Evolutionary conservation across 2,113 vertebrate species (phyloP).

Genomic region (Microcebus lehilahytsara): DNA sequence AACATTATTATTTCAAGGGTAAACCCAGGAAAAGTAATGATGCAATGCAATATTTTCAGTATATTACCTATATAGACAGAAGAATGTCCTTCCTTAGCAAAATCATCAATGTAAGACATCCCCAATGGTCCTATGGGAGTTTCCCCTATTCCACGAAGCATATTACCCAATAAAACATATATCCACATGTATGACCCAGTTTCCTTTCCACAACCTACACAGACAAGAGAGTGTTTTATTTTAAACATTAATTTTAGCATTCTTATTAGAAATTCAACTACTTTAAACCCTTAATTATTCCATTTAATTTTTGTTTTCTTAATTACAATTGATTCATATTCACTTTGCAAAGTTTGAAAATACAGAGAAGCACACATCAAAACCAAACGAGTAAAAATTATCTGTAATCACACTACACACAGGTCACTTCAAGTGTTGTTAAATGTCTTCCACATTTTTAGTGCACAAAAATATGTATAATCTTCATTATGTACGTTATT

Average conservation of each 20-base stretch:
- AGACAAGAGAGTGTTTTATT: background rate
- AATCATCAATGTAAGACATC: slow-evolving; percentile 95
- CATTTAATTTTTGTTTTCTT: background rate
- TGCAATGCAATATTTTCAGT: background rate
- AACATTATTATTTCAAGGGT: background rate
- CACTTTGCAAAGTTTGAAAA: background rate
- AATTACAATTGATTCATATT: background rate
- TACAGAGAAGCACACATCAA: background rate
- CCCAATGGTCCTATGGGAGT: slow-evolving; percentile 91
- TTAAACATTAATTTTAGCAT: background rate
- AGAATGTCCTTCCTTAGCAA: slow-evolving; percentile 89
- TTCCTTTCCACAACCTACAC: slow-evolving; percentile 86
- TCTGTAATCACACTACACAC: background rate
- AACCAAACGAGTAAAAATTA: background rate
- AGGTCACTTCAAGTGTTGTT: background rate
- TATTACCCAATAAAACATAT: slow-evolving; percentile 92
- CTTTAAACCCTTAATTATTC: background rate
- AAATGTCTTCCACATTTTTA: background rate
- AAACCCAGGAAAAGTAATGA: background rate
- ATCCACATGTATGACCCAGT: slow-evolving; percentile 90
- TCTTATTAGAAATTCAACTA: background rate
- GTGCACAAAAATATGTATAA: background rate
- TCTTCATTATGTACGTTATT: background rate
- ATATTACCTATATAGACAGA: slow-evolving; percentile 91
- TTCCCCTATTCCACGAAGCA: slow-evolving; percentile 94